Evolutionary conservation across 2,888 invertebrate species (phyloP).

Genomic region (Acronicta aceris): DNA sequence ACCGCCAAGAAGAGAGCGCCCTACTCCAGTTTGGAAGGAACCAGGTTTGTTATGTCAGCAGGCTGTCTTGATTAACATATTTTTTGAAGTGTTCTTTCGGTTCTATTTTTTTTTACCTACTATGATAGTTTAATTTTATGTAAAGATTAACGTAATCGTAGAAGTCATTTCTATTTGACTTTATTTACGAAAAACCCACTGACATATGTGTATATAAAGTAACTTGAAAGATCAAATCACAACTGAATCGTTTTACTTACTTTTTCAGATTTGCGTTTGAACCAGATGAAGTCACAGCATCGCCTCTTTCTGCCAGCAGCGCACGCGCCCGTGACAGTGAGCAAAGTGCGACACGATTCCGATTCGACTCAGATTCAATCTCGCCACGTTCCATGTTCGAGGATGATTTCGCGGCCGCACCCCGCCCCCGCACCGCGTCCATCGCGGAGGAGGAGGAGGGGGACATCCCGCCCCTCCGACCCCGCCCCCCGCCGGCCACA

Average conservation of each 20-base stretch:
- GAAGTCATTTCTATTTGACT: no score
- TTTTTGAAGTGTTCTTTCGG: no score
- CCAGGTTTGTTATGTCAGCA: conserved; percentile 64
- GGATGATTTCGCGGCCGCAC: conserved; percentile 91
- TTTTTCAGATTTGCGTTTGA: conserved; percentile 79
- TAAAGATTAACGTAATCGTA: no score
- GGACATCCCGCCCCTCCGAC: conserved; percentile 77
- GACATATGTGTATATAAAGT: no score
- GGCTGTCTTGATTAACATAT: no score
- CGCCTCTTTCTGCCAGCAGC: conserved; percentile 76
- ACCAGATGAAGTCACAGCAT: conserved; percentile 76
- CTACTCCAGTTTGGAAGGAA: conserved; percentile 80
- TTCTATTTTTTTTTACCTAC: no score
- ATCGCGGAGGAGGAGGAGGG: conserved; percentile 85
- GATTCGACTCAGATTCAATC: conserved; percentile 83
- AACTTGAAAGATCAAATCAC: neutral
- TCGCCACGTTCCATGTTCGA: conserved; percentile 90
- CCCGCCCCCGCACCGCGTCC: conserved; percentile 78
- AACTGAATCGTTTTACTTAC: neutral
- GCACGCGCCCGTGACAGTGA: conserved; percentile 73
- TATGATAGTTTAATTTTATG: no score
- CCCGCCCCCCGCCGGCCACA: conserved; percentile 67
- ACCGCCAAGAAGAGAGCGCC: conserved; percentile 76
- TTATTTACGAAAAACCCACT: no score
- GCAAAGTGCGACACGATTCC: conserved; percentile 77